These are phyloP conservation scores for Recurvirostra avosetta DNA, from an alignment of 2,113 vertebrate species.

Conservation along the genomic window DNA sequence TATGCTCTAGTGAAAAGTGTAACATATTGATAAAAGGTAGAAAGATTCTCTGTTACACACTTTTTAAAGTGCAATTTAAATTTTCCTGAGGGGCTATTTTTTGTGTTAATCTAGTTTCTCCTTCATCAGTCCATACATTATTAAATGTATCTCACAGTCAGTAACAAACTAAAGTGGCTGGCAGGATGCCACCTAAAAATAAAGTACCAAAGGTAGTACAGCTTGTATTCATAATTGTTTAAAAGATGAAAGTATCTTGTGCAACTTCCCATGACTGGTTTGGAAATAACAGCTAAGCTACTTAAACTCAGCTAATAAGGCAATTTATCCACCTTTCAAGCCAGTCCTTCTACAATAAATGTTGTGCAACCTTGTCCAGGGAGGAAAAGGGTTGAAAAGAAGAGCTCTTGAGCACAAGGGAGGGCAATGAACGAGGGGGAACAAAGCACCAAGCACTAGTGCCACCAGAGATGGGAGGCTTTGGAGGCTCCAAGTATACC, in stretches of 20 bases:
- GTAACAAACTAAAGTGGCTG: not conserved
- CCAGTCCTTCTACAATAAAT: not conserved
- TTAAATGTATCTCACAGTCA: not conserved
- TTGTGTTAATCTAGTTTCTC: not conserved
- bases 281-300: not conserved
- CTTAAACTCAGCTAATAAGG: not conserved
- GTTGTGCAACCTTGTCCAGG: not conserved
- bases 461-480: not conserved
- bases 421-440: not conserved
- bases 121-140: not conserved
- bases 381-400: not conserved
- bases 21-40: not conserved
- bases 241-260: not conserved
- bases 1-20: not conserved
- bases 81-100: not conserved
- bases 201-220: not conserved
- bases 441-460: not conserved
- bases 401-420: not conserved
- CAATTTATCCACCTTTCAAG: not conserved
- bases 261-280: not conserved
- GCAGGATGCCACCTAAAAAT: not conserved
- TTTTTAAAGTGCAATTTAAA: not conserved
- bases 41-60: not conserved
- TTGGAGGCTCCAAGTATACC: accelerated
- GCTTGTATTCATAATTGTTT: not conserved